A percentile compares a stretch with the other conserved stretches of the same genome.
Conservation (phyloP, 1,140 invertebrate genomes). For the Tribolium castaneum region DNA sequence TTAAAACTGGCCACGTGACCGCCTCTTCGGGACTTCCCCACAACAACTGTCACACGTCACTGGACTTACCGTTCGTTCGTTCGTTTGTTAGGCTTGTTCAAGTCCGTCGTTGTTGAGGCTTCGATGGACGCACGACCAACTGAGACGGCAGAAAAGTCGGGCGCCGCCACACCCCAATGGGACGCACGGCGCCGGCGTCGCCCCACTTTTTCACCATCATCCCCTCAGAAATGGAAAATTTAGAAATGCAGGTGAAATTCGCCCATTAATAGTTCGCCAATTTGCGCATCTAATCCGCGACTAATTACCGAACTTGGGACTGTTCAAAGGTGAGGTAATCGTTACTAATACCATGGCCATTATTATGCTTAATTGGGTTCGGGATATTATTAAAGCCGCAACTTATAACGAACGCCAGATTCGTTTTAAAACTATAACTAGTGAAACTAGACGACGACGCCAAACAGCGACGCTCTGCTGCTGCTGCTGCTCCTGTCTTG, state of each 20-base stretch:
- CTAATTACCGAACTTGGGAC: not conserved
- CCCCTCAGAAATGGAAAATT: slow-evolving; percentile 35
- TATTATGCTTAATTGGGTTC: slow-evolving; percentile 42
- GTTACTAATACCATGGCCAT: slow-evolving; percentile 39
- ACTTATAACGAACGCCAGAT: slow-evolving; percentile 17
- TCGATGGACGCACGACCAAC: slow-evolving; percentile 54
- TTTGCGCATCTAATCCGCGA: not conserved
- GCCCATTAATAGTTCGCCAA: slow-evolving; percentile 10
- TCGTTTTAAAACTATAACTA: slow-evolving; percentile 3
- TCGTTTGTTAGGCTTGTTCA: too few species aligned
- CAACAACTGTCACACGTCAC: not conserved
- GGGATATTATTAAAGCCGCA: slow-evolving; percentile 23
- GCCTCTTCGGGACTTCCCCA: too few species aligned
- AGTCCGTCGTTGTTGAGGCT: slow-evolving; percentile 40
- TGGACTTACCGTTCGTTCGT: not conserved
- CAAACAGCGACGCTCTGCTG: not conserved
- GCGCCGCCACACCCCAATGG: slow-evolving; percentile 59
- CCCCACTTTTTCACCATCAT: slow-evolving; percentile 40
- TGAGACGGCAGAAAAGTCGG: slow-evolving; percentile 55
- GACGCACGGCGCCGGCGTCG: slow-evolving; percentile 56
- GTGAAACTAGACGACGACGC: not conserved
- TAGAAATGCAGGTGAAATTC: slow-evolving; percentile 46
- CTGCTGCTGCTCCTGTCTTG: not conserved
- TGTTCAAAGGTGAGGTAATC: slow-evolving; percentile 38
- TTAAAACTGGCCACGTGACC: too few species aligned